phyloP scores from a whole-genome alignment of 2,113 vertebrate genomes.

The Siniperca knerii region DNA sequence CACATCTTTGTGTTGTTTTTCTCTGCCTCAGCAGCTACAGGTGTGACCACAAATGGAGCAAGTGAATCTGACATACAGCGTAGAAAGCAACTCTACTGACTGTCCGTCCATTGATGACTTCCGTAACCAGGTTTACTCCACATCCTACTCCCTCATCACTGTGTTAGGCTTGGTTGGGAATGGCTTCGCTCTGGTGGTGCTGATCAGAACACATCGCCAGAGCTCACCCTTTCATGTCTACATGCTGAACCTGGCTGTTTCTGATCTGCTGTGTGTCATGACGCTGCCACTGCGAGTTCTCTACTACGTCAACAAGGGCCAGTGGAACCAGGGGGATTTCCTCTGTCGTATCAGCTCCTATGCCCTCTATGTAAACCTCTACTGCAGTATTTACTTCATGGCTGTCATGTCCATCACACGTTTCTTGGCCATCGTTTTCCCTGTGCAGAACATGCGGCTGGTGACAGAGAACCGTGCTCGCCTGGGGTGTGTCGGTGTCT shows the following conservation, averaged over 20 bases:
- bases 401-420: constrained; percentile 96
- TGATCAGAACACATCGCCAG: constrained; percentile 87
- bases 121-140: constrained; percentile 93
- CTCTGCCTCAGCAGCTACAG: constrained; percentile 34
- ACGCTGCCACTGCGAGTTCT: constrained; percentile 91
- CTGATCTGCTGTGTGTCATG: constrained; percentile 93
- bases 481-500: constrained; percentile 85
- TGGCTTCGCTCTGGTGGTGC: constrained; percentile 88
- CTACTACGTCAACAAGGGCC: constrained; percentile 91
- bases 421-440: constrained; percentile 95
- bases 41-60: constrained; percentile 40
- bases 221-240: constrained; percentile 92
- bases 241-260: constrained; percentile 94
- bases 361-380: constrained; percentile 94
- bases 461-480: constrained; percentile 87
- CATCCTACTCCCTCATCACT: constrained; percentile 91
- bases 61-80: neutral
- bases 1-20: neutral
- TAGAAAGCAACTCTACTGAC: neutral
- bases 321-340: constrained; percentile 91
- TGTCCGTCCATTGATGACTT: constrained; percentile 90
- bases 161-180: constrained; percentile 91
- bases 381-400: constrained; percentile 98
- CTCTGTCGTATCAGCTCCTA: constrained; percentile 93
- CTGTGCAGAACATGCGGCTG: constrained; percentile 89